Evolutionary conservation across 2,113 vertebrate genomes (phyloP).

Genomic region (Dendropsophus ebraccatus): DNA sequence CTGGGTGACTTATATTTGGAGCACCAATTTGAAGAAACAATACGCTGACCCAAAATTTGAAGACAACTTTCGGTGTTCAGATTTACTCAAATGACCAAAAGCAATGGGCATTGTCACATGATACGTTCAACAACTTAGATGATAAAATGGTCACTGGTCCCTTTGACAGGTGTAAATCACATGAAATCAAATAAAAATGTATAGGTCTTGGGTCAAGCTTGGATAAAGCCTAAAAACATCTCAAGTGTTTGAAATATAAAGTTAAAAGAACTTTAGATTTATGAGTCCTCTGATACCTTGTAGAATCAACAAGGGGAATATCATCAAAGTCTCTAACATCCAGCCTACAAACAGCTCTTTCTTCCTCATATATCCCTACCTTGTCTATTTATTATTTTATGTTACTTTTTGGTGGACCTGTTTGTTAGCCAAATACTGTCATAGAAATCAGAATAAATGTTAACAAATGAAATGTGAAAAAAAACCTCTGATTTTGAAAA

Average conservation of each 20-base stretch:
- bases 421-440: neutral
- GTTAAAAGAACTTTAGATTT: conserved; percentile 9
- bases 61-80: neutral
- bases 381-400: no score
- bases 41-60: neutral
- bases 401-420: neutral
- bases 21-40: neutral
- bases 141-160: neutral
- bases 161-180: neutral
- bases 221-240: neutral
- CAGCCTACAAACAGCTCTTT: no score
- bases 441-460: neutral
- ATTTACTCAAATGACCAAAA: neutral
- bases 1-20: neutral
- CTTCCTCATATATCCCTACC: no score
- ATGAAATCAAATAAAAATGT: conserved; percentile 7
- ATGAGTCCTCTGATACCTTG: neutral
- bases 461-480: conserved; percentile 27
- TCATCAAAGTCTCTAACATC: neutral
- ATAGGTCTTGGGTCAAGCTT: neutral
- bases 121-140: neutral
- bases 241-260: neutral
- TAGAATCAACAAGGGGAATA: neutral
- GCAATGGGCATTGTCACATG: neutral
- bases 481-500: neutral